A percentile compares a stretch with the other conserved stretches of the same genome.
Evolutionary conservation across 2,113 vertebrate species (phyloP).

Genomic region (Tupaia tana): DNA sequence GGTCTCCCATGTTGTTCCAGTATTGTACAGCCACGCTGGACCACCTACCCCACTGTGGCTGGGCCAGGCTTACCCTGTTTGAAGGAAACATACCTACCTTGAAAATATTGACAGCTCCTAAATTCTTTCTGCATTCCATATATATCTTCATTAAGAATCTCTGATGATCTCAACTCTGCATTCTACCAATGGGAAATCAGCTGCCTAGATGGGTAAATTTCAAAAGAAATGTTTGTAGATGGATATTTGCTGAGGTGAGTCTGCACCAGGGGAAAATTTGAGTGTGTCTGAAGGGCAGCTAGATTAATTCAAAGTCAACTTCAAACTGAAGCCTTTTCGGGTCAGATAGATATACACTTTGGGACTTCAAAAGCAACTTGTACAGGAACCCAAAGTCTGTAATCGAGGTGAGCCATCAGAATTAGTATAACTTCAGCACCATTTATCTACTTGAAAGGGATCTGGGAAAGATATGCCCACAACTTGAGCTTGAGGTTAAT

Average conservation of each 20-base stretch:
- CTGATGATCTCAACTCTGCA: background rate
- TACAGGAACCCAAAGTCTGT: background rate
- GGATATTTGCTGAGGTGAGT: background rate
- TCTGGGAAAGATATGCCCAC: background rate
- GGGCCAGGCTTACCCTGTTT: background rate
- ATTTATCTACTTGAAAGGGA: background rate
- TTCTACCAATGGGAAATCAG: background rate
- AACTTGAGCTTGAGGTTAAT: background rate
- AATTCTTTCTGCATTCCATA: background rate
- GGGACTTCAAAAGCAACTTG: conserved; percentile 32
- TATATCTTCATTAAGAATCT: background rate
- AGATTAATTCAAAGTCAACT: conserved; percentile 45
- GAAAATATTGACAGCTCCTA: background rate
- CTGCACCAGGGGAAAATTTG: background rate
- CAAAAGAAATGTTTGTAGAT: conserved; percentile 2
- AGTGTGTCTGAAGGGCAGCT: background rate
- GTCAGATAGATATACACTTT: background rate
- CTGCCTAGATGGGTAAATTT: background rate
- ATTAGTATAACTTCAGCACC: background rate
- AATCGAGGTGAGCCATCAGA: background rate
- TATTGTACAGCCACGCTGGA: too few species aligned
- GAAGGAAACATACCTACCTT: background rate
- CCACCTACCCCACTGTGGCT: too few species aligned
- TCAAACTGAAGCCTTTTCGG: conserved; percentile 12
- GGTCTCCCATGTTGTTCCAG: too few species aligned